Evolutionary conservation across 2,888 invertebrate genomes (phyloP).

Genomic region (Eristalis arbustorum): DNA sequence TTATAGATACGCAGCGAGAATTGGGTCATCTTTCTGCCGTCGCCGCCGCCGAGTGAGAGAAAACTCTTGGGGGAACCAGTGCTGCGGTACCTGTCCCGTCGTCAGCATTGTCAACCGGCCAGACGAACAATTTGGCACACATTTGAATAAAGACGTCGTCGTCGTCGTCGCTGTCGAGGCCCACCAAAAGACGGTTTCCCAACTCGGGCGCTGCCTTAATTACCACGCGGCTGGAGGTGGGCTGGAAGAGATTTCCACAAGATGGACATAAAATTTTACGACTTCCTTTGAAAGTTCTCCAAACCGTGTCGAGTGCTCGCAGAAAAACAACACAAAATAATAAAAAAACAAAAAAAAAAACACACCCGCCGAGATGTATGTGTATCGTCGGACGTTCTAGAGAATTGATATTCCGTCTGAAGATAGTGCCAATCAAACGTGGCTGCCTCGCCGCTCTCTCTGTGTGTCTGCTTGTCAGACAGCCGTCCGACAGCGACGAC

Average conservation of each 20-base stretch:
- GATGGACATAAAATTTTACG: slow-evolving; percentile 56
- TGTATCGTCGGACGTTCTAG: not conserved
- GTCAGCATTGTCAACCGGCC: not conserved
- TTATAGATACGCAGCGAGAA: not conserved
- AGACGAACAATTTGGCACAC: not conserved
- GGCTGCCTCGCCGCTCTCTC: not conserved
- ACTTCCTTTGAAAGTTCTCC: slow-evolving; percentile 64
- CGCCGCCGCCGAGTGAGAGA: not conserved
- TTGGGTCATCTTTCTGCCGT: not conserved
- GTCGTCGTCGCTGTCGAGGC: no score
- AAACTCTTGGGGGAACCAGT: not conserved
- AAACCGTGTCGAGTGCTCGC: slow-evolving; percentile 35
- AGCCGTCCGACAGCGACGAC: slow-evolving; percentile 32
- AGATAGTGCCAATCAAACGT: slow-evolving; percentile 47
- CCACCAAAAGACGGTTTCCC: not conserved
- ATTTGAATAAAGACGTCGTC: not conserved
- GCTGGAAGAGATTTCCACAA: slow-evolving; percentile 10
- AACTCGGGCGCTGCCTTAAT: slow-evolving; percentile 20
- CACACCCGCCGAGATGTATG: not conserved
- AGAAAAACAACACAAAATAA: slow-evolving; percentile 9
- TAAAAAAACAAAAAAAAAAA: not conserved
- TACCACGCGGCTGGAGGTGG: slow-evolving; percentile 9
- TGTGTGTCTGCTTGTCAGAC: slow-evolving; percentile 12
- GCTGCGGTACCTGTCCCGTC: not conserved
- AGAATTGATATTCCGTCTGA: slow-evolving; percentile 50